A percentile compares a stretch with the other conserved stretches of the same genome.
phyloP scores from a whole-genome alignment of 2,888 invertebrate genomes.

The Dioctria linearis region DNA sequence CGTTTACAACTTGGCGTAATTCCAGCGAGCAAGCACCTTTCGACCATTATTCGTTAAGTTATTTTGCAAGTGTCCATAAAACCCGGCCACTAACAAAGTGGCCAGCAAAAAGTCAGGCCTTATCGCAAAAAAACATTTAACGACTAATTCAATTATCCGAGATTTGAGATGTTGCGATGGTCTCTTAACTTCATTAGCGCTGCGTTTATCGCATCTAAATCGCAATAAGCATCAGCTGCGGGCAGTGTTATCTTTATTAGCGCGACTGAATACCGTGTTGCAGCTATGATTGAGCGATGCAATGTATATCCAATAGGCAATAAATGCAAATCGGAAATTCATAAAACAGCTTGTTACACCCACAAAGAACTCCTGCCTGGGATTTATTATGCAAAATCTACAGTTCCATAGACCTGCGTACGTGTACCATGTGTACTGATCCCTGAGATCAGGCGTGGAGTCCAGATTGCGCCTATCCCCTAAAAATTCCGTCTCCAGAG shows the following conservation, averaged over 20 bases:
- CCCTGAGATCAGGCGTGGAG: not conserved
- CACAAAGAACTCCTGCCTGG: conserved; percentile 20
- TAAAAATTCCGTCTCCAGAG: conserved; percentile 16
- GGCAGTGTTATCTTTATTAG: conserved; percentile 3
- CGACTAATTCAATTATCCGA: not conserved
- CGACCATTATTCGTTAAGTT: not conserved
- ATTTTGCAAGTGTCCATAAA: conserved; percentile 12
- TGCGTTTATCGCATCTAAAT: not conserved
- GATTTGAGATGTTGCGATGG: not conserved
- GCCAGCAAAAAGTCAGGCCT: not conserved
- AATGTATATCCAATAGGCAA: not conserved
- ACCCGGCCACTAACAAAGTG: not conserved
- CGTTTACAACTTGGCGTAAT: not conserved
- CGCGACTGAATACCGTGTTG: not conserved
- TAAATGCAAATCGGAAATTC: conserved; percentile 16
- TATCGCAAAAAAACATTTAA: not conserved
- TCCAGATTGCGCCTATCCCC: conserved; percentile 22
- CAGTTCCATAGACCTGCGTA: not conserved
- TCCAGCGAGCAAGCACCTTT: conserved; percentile 22
- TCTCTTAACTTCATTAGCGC: not conserved
- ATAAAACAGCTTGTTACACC: conserved; percentile 34
- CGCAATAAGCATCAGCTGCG: not conserved
- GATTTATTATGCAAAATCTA: conserved; percentile 46
- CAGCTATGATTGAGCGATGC: conserved; percentile 19
- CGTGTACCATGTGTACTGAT: not conserved